Evolutionary conservation across 2,888 invertebrate species (phyloP).

Genomic region (Proisotoma minuta): DNA sequence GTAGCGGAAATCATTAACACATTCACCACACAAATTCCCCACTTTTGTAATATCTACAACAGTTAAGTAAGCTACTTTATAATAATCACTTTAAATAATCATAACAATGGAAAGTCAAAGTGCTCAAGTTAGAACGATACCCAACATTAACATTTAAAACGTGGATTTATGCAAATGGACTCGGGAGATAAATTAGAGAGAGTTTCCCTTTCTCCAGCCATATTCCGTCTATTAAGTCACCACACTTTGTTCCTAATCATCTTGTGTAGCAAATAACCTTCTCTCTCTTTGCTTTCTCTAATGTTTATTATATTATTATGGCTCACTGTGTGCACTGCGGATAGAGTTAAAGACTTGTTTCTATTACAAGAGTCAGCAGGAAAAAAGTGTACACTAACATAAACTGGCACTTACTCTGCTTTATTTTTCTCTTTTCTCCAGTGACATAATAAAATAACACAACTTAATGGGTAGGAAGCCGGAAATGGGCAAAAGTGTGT

Average conservation of each 20-base stretch:
- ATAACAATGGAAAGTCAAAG: slow-evolving; percentile 12
- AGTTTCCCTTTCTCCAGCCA: neutral
- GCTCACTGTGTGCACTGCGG: neutral
- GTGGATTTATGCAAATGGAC: slow-evolving; percentile 35
- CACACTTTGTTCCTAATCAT: neutral
- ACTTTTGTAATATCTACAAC: neutral
- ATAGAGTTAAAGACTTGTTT: neutral
- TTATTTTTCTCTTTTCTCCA: too few relatives aligned
- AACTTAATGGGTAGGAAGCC: slow-evolving; percentile 27
- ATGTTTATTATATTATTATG: neutral
- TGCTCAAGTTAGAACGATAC: neutral
- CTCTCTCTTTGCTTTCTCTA: neutral
- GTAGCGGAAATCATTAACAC: slow-evolving; percentile 47
- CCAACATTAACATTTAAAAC: slow-evolving; percentile 30
- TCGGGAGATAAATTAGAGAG: slow-evolving; percentile 30
- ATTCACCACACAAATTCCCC: slow-evolving; percentile 21
- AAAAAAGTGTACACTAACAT: slow-evolving; percentile 3
- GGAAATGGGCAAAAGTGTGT: slow-evolving; percentile 37
- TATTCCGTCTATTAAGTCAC: slow-evolving; percentile 1
- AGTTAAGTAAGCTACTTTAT: neutral
- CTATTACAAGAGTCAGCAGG: neutral
- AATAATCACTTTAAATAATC: slow-evolving; percentile 19
- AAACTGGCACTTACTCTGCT: slow-evolving; percentile 4
- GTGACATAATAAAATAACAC: neutral
- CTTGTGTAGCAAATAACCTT: neutral